phyloP scores from a whole-genome alignment of 1,140 invertebrate genomes.

The Drosophila grimshawi region DNA sequence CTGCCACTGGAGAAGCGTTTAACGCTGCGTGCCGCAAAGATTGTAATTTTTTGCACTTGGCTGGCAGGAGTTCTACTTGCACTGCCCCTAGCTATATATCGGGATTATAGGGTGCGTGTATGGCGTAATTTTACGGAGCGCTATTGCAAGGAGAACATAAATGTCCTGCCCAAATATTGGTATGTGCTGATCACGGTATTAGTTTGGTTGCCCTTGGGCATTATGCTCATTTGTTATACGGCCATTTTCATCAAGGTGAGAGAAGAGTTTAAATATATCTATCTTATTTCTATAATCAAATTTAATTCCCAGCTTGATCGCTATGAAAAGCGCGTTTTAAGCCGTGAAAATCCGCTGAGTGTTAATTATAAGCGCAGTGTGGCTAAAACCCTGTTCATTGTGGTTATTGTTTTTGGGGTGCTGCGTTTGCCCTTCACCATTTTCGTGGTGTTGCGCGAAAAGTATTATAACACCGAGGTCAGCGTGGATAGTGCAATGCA shows the following conservation, averaged over 20 bases:
- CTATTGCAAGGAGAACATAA: conserved; percentile 88
- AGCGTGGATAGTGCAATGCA: conserved; percentile 85
- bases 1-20: conserved; percentile 89
- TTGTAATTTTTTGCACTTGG: conserved; percentile 89
- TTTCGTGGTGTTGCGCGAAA: conserved; percentile 87
- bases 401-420: conserved; percentile 88
- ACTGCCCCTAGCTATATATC: conserved; percentile 87
- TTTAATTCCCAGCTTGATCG: conserved; percentile 84
- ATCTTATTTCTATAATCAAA: not conserved
- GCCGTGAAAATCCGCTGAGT: conserved; percentile 85
- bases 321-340: conserved; percentile 86
- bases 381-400: conserved; percentile 89
- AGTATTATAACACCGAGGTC: conserved; percentile 77
- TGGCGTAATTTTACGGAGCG: conserved; percentile 89
- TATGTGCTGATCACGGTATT: conserved; percentile 88
- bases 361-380: conserved; percentile 88
- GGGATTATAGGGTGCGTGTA: conserved; percentile 88
- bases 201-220: conserved; percentile 89
- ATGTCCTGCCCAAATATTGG: conserved; percentile 89
- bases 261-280: not conserved
- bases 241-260: conserved; percentile 88
- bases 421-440: conserved; percentile 90
- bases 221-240: conserved; percentile 89
- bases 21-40: conserved; percentile 86
- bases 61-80: conserved; percentile 87